Evolutionary conservation across 2,113 vertebrate species (phyloP).

Genomic region (Tiliqua scincoides): DNA sequence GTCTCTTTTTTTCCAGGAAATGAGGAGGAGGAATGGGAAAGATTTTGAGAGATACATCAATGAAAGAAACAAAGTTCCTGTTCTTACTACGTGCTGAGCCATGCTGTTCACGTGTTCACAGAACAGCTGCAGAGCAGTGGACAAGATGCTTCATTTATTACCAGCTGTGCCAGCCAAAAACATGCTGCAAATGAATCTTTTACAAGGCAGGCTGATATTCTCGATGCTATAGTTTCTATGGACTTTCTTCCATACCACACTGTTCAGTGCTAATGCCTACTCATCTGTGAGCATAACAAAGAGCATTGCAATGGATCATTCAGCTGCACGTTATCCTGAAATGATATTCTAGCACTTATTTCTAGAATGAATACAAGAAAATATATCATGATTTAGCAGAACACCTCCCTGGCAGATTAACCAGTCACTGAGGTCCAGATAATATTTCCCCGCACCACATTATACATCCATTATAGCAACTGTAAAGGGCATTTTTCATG

Average conservation of each 20-base stretch:
- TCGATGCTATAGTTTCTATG: not conserved
- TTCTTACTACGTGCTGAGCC: not conserved
- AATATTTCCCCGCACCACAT: not conserved
- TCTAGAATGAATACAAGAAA: conserved; percentile 2
- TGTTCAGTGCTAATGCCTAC: not conserved
- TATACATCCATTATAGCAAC: not conserved
- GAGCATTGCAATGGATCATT: not conserved
- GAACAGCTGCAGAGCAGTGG: not conserved
- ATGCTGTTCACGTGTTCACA: not conserved
- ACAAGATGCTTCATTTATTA: not conserved
- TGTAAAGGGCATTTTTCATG: not conserved
- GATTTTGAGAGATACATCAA: not conserved
- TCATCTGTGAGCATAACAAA: not conserved
- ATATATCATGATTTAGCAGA: not conserved
- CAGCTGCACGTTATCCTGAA: accelerated
- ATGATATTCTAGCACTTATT: not conserved
- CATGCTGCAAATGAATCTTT: accelerated
- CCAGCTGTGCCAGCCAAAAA: not conserved
- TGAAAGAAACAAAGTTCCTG: not conserved
- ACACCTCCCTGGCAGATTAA: not conserved
- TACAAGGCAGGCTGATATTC: not conserved
- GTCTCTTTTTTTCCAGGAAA: not conserved
- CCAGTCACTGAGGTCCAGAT: not conserved
- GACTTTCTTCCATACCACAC: not conserved
- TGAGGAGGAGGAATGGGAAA: not conserved